Percentiles rank a stretch among this genome's conserved stretches.
Evolutionary conservation across 2,113 vertebrate genomes (phyloP).

Genomic region (Morone chrysops): DNA sequence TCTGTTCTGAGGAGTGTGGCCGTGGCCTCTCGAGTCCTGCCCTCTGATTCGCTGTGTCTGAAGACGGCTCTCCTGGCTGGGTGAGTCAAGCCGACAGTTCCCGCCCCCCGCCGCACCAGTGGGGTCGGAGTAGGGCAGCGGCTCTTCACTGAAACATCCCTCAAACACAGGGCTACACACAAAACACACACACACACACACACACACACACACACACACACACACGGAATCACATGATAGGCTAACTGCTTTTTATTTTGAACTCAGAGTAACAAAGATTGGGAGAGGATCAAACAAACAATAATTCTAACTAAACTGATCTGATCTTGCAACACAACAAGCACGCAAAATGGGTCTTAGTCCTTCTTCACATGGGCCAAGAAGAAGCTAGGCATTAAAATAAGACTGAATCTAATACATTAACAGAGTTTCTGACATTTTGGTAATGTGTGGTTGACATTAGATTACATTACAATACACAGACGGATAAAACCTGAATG

Average conservation of each 20-base stretch:
- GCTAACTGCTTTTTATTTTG: constrained; percentile 31
- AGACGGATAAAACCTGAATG: background rate
- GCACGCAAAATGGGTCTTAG: background rate
- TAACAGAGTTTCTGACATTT: background rate
- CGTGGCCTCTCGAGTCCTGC: constrained; percentile 89
- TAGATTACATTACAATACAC: background rate
- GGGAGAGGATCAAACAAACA: constrained; percentile 15
- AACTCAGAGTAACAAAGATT: background rate
- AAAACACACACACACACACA: constrained; percentile 17
- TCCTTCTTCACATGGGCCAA: background rate
- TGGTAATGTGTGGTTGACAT: background rate
- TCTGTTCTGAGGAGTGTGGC: constrained; percentile 94
- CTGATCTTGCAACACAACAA: constrained; percentile 10
- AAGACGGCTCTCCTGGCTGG: constrained; percentile 91
- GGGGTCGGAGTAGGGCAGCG: constrained; percentile 91
- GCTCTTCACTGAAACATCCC: constrained; percentile 96
- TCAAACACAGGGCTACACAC: constrained; percentile 90
- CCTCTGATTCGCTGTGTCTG: constrained; percentile 92
- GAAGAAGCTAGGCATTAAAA: background rate
- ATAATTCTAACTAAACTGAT: constrained; percentile 13
- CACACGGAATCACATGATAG: constrained; percentile 13
- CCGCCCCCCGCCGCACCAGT: constrained; percentile 93
- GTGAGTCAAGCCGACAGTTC: constrained; percentile 91
- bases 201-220: constrained; percentile 13
- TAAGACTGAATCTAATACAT: background rate